Evolutionary conservation across 2,113 vertebrate species (phyloP).

Genomic region (Marmota monax): DNA sequence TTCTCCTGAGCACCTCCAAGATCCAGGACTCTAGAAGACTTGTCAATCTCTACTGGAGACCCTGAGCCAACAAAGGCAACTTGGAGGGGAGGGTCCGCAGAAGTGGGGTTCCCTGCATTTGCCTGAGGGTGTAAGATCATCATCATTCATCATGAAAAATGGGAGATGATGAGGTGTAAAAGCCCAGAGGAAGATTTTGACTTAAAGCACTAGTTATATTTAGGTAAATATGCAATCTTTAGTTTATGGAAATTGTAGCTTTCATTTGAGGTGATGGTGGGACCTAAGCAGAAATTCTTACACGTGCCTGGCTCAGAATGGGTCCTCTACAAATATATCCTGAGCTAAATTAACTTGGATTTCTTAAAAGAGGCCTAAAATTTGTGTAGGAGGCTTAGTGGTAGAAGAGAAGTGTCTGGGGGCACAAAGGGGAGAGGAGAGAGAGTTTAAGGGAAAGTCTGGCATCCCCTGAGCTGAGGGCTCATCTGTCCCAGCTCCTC

Average conservation of each 20-base stretch:
- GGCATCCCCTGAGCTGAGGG: background rate
- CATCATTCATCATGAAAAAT: background rate
- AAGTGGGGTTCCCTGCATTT: background rate
- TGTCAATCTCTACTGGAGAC: background rate
- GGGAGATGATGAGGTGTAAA: background rate
- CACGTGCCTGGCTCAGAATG: background rate
- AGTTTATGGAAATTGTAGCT: background rate
- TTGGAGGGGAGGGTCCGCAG: background rate
- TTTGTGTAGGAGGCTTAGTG: background rate
- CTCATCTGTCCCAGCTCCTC: background rate
- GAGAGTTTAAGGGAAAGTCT: background rate
- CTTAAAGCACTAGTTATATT: background rate
- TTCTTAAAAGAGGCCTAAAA: background rate
- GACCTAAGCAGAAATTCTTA: background rate
- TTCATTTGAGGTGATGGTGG: background rate
- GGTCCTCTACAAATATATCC: background rate
- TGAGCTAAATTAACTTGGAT: background rate
- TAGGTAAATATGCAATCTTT: background rate
- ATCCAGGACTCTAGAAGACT: background rate
- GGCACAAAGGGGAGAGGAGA: too few relatives aligned
- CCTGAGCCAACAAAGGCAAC: background rate
- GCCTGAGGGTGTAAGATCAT: background rate
- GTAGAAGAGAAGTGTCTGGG: too few relatives aligned
- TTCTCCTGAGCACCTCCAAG: background rate
- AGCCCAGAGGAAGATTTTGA: background rate